Base-by-base conservation (phyloP, 2,797 vertebrate species). In the Alcedo atthis region DNA sequence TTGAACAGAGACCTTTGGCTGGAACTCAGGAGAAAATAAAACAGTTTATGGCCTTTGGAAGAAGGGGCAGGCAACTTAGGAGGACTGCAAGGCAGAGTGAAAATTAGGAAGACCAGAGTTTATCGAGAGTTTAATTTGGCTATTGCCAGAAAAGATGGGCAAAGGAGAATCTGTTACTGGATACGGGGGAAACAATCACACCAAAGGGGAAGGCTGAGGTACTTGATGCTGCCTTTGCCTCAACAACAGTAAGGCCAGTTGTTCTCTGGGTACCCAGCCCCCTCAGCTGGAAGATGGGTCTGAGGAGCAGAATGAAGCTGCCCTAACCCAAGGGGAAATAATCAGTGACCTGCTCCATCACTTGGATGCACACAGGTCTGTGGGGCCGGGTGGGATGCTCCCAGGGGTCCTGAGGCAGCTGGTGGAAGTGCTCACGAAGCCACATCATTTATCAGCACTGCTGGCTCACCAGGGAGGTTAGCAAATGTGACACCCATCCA, bases 371-470 rank as follows among this genome's bases (percentile, higher is more conserved):
- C 5, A 6, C 19, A 45, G 7, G 30, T 22, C 53, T 32, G 1
- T 49, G 13, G 43, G 5, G 7, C 11, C 1, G 1, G 24, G 11
- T 51, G 28, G 48, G 45, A 12, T 46, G 17, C 21, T 11, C 45
- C 45, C 45, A 30, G 19, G 20, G 20, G 15, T 40, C 8, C 33
- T 32, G 57, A 26, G 62, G 53, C 30, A 48, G 28, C 26, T 57
- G 53, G 15, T 1, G 2, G 33, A 86, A 53, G 48, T 28, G 43
- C 20, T 83, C 22, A 6, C 10, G 43, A 8, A 75, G 17, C 35
- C 0, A 1, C 1, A 0, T 49, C 15, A 18, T 30, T 45, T 66
- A 14, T 22, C 20, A 71, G 37, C n/a, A 66, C 26, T 33, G 22
- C 6, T 16, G 30, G 30, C 63, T 75, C 13, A 13, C 18, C 1